These are phyloP conservation scores for Drosophila seguyi DNA, from an alignment of 1,140 invertebrate genomes.

Conservation along the genomic window DNA sequence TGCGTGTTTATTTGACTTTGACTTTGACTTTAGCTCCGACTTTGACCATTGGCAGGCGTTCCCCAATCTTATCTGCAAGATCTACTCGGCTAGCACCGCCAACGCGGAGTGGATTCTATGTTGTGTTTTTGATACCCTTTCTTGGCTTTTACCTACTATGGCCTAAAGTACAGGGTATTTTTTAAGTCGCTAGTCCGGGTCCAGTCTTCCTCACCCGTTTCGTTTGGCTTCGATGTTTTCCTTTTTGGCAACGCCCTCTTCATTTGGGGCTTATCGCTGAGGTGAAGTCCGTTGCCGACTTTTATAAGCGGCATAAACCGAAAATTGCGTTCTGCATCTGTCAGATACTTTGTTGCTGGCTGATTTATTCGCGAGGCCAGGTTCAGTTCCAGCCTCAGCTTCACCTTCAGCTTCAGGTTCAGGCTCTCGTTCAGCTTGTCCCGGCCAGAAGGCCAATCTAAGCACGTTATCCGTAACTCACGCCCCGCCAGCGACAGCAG, in stretches of 20 bases:
- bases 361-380: conserved; percentile 59
- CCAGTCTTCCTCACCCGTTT: conserved; percentile 1
- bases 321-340: conserved; percentile 79
- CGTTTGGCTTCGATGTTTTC: conserved; percentile 39
- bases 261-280: conserved; percentile 69
- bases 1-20: conserved; percentile 79
- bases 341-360: conserved; percentile 67
- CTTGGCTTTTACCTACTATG: background rate
- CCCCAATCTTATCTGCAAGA: conserved; percentile 54
- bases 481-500: conserved; percentile 46
- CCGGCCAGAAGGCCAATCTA: conserved; percentile 67
- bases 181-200: background rate
- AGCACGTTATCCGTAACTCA: conserved; percentile 74
- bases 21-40: conserved; percentile 29
- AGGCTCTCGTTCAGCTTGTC: conserved; percentile 1
- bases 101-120: conserved; percentile 40
- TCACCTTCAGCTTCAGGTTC: background rate
- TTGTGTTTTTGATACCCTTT: conserved; percentile 20
- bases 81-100: conserved; percentile 68
- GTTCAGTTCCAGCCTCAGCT: background rate
- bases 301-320: conserved; percentile 70
- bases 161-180: background rate
- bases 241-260: conserved; percentile 64
- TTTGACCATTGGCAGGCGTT: conserved; percentile 57
- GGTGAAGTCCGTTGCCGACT: conserved; percentile 28